Conservation (phyloP, 2,888 invertebrate species). For the Dyspetes luteomarginatus region DNA sequence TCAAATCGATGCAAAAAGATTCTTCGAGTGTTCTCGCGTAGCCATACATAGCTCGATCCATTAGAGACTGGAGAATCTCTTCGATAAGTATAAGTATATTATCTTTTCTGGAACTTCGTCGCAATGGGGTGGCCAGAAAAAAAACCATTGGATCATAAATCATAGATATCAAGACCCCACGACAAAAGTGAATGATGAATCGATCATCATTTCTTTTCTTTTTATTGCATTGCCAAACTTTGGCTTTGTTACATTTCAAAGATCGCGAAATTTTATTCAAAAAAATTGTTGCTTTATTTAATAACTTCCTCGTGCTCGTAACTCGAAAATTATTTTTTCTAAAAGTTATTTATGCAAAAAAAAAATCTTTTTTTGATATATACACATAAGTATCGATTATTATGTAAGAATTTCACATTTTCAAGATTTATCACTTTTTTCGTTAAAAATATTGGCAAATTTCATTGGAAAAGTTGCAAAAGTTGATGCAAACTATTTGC, state of each 20-base stretch:
- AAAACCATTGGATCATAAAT: conserved; percentile 18
- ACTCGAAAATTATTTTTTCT: too few species aligned
- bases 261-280: not conserved
- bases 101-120: not conserved
- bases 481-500: too few species aligned
- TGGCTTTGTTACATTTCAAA: not conserved
- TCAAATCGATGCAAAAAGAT: not conserved
- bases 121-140: not conserved
- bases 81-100: not conserved
- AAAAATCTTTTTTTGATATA: too few species aligned
- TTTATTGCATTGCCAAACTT: not conserved
- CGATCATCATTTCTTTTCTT: not conserved
- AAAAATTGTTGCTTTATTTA: too few species aligned
- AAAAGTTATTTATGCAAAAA: too few species aligned
- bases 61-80: conserved; percentile 19
- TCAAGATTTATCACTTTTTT: not conserved
- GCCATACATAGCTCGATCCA: conserved; percentile 38
- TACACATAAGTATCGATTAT: too few species aligned
- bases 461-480: not conserved
- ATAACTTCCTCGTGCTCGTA: too few species aligned
- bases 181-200: conserved; percentile 18
- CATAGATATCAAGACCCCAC: not conserved
- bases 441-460: too few species aligned
- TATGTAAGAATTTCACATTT: too few species aligned
- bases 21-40: conserved; percentile 6